Base-by-base conservation (phyloP, 2,113 vertebrate species). In the Silurus asotus region DNA sequence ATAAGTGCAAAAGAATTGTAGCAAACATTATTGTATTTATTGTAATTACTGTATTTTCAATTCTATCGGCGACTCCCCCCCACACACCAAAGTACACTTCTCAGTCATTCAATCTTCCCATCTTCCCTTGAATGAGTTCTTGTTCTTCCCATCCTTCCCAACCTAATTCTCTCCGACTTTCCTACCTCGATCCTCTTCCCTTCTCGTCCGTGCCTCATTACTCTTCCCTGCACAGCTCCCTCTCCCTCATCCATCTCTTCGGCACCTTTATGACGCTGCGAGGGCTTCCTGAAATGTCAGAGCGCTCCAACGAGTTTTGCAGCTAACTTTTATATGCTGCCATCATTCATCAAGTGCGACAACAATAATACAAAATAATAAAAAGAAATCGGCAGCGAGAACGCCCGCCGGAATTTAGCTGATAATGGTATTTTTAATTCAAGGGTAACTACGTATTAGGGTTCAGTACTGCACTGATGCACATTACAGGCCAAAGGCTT, bases 221-320 rank as follows among this genome's bases (percentile, higher is more conserved):
- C 85, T 86, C n/a, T 70, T 84, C 86, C 83, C 86, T 74, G 90
- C 83, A 82, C 65, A 75, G 70, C 85, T 86, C 86, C 72, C 90
- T 88, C 90, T 91, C 88, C 86, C 90, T 88, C 83, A 93, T 94
- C 90, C 87, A 93, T 93, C 93, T 92, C 88, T 75, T 45, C 53
- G 88, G 90, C 92, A 92, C 90, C 92, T 94, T 93, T 91, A 93
- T 90, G 86, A 89, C 90, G 90, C 91, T 87, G 79, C 90, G 86
- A 92, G 92, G 93, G 93, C 91, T 92, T 84, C 85, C 90, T 91
- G 87, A 94, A 93, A 94, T 93, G 93, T 93, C 93, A 93, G 90
- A 82, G 83, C 59, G 87, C 83, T 86, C 49, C 15, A 82, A 82
- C 53, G 64, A 62, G 49, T 86, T 64, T 48, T 62, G 61, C 53